Percentiles rank a stretch among this genome's conserved stretches.
Evolutionary conservation across 2,797 vertebrate species (phyloP).

Genomic region (Macropus fuliginosus): DNA sequence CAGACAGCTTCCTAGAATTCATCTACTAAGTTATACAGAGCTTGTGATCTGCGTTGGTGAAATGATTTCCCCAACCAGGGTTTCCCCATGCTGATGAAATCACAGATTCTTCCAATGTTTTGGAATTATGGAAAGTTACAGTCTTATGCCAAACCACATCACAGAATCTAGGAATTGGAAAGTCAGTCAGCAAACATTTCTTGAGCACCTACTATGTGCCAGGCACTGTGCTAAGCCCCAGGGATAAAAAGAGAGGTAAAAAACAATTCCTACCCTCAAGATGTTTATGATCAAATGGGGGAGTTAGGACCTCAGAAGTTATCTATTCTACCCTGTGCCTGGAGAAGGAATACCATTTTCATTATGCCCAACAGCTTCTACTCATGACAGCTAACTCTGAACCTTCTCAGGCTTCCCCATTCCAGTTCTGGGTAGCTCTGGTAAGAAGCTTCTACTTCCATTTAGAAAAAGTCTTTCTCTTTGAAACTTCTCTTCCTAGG

Average conservation of each 20-base stretch:
- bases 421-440: constrained; percentile 30
- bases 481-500: neutral
- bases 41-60: neutral
- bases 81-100: neutral
- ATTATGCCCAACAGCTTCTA: neutral
- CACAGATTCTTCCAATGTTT: neutral
- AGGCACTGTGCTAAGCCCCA: neutral
- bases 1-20: neutral
- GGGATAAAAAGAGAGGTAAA: neutral
- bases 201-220: neutral
- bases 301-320: neutral
- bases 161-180: neutral
- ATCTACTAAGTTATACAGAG: neutral
- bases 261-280: neutral
- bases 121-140: neutral
- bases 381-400: neutral
- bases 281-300: neutral
- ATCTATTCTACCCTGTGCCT: neutral
- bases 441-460: constrained; percentile 51
- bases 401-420: constrained; percentile 25
- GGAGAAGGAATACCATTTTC: neutral
- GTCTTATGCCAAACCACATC: neutral
- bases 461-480: constrained; percentile 58
- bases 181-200: neutral
- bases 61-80: neutral